Evolutionary conservation across 2,888 invertebrate genomes (phyloP), one percentile per base, ranked within the genome.

Genomic region (Mimachlamys varia): DNA sequence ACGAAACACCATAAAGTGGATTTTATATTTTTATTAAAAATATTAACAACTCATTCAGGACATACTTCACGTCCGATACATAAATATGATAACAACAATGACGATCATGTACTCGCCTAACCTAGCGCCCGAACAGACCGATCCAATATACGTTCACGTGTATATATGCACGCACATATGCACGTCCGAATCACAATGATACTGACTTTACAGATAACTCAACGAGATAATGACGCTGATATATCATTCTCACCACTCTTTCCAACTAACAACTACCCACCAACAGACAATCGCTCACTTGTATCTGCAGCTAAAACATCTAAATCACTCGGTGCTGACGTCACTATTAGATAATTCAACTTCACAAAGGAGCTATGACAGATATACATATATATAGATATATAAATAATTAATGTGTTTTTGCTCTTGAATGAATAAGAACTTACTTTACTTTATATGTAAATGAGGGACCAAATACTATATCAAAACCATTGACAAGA

Each of bases 11-110:
- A 76, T 19, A 76, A 76, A 27, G 27, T 76, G 76, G 76, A 76
- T 76, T 76, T 76, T 76, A 76, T 33, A 27, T 76, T 76, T 58
- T 76, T 76, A 76, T 76, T 76, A 76, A 76, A 76, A 76, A 76
- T 76, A 76, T 76, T 76, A 76, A 76, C 76, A 76, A 76, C 76
- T 76, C 76, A 76, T 76, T 76, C 76, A 76, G 76, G 76, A 76
- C 76, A 76, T 76, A 33, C 58, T 76, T 76, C 33, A 76, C 76
- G 76, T 22, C 76, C 76, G 33, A 33, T 76, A 76, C 76, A 76
- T 27, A 33, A 76, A 76, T 76, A 76, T 76, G 76, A 33, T 76
- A 76, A 76, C 76, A 76, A 76, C 76, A 76, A 33, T 22, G 76
- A 76, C 76, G 27, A 62, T n/a, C 62, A 27, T n/a, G 22, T 62